phyloP scores from a whole-genome alignment of 2,888 invertebrate genomes.

The Rhagium mordax region DNA sequence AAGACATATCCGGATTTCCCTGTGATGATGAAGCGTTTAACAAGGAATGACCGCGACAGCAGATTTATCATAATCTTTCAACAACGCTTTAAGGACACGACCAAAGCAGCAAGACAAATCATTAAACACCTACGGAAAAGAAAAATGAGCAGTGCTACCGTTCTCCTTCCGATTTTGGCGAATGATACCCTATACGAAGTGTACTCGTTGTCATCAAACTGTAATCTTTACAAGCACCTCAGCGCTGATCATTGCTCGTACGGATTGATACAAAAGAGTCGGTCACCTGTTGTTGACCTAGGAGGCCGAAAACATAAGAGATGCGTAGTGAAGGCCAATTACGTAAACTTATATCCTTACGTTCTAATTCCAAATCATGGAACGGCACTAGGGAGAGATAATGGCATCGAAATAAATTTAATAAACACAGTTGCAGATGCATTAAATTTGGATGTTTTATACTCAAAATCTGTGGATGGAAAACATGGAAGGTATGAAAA shows the following conservation, averaged over 20 bases:
- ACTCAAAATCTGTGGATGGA: not conserved
- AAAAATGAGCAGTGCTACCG: not conserved
- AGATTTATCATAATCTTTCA: not conserved
- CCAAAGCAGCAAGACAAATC: not conserved
- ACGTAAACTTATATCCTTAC: not conserved
- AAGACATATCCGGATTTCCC: not conserved
- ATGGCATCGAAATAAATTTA: conserved; percentile 1
- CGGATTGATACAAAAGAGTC: not conserved
- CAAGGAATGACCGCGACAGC: not conserved
- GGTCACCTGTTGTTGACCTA: not conserved
- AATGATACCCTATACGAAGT: not conserved
- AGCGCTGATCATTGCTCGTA: not conserved
- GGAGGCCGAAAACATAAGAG: not conserved
- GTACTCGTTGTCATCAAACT: not conserved
- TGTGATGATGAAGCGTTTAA: not conserved
- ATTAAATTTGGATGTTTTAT: not conserved
- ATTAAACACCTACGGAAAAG: not conserved
- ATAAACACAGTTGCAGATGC: not conserved
- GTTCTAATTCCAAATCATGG: not conserved
- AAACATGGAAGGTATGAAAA: not conserved
- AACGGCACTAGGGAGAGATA: not conserved
- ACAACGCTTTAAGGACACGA: not conserved
- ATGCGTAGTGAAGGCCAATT: not conserved
- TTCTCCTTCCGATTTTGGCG: not conserved
- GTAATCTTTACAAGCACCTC: not conserved